These are phyloP conservation scores for Plodia interpunctella DNA, from an alignment of 1,140 invertebrate genomes.

Conservation along the genomic window DNA sequence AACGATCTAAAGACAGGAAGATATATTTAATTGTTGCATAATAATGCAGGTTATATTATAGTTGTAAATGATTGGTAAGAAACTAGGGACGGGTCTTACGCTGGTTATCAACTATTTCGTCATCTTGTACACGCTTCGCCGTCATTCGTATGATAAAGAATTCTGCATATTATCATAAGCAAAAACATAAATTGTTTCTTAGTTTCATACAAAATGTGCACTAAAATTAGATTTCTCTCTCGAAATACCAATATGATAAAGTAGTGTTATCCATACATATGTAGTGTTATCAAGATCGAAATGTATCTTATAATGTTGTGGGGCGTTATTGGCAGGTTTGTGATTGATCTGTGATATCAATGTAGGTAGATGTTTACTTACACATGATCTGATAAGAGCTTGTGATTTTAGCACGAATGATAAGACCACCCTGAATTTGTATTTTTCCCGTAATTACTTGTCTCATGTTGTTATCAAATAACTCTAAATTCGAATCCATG, in stretches of 20 bases:
- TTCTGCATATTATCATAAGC: too few relatives aligned
- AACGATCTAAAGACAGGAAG: too few relatives aligned
- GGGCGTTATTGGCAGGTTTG: slow-evolving; percentile 20
- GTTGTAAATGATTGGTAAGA: background rate
- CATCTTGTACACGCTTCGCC: background rate
- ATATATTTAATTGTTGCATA: too few relatives aligned
- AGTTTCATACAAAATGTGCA: too few relatives aligned
- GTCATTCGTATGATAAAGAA: background rate
- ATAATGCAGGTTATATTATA: too few relatives aligned
- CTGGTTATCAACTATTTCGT: background rate
- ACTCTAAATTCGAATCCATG: too few relatives aligned
- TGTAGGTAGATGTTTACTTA: slow-evolving; percentile 6
- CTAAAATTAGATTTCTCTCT: too few relatives aligned
- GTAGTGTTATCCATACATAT: too few relatives aligned
- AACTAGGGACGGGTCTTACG: background rate
- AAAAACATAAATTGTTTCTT: too few relatives aligned
- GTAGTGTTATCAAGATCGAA: background rate
- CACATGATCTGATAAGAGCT: slow-evolving; percentile 30
- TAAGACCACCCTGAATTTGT: slow-evolving; percentile 21
- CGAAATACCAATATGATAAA: too few relatives aligned
- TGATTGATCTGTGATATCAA: slow-evolving; percentile 33
- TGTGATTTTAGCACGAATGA: slow-evolving; percentile 36
- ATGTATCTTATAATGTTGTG: background rate
- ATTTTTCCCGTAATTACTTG: background rate
- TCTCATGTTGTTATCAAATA: too few relatives aligned